A percentile compares a stretch with the other conserved stretches of the same genome.
phyloP scores from a whole-genome alignment of 2,797 vertebrate genomes.

The Buceros bicornis region DNA sequence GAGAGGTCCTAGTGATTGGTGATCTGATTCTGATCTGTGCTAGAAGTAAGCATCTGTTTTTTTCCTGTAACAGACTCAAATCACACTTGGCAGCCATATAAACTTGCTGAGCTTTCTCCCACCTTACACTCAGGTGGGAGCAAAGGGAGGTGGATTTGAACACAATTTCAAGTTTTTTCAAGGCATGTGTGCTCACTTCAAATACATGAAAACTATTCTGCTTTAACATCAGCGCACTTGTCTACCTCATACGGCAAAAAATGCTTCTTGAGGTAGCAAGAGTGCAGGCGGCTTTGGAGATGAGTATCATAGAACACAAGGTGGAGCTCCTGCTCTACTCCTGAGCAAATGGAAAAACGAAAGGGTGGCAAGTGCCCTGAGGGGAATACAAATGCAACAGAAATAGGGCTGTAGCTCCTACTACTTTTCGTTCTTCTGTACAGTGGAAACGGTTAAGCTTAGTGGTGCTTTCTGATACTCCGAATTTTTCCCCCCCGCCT shows the following conservation, averaged over 20 bases:
- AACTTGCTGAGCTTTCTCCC: background rate
- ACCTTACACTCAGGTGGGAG: background rate
- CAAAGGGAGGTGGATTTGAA: background rate
- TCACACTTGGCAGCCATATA: background rate
- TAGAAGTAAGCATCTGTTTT: background rate
- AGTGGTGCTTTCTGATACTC: background rate
- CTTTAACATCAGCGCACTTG: background rate
- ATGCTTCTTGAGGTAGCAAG: accelerated
- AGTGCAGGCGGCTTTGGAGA: background rate
- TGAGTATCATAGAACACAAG: background rate
- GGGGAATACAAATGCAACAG: background rate
- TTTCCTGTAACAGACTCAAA: background rate
- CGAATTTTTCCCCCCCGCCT: accelerated
- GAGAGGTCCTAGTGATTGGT: background rate
- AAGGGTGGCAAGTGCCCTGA: accelerated
- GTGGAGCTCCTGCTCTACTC: constrained; percentile 42
- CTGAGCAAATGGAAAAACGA: accelerated
- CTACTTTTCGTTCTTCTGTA: background rate
- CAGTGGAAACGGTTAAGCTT: background rate
- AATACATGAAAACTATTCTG: background rate
- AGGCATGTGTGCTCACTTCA: too few relatives aligned
- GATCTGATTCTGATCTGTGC: background rate
- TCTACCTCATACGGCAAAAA: background rate
- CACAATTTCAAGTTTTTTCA: background rate
- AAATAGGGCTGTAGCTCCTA: background rate